Evolutionary conservation across 2,888 invertebrate genomes (phyloP).

Genomic region (Uloborus plumipes): DNA sequence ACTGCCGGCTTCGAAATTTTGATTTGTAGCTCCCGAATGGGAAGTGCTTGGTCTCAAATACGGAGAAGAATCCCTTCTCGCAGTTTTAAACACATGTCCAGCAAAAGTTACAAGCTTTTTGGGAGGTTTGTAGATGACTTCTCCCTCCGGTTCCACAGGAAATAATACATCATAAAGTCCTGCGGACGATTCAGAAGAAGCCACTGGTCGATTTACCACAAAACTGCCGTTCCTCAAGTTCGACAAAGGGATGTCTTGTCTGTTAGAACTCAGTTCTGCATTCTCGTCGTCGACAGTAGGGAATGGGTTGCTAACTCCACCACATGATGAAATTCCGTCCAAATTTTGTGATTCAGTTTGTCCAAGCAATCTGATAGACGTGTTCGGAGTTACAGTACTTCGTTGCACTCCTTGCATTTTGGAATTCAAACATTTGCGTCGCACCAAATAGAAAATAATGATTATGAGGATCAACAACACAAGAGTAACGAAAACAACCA

Average conservation of each 20-base stretch:
- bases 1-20: not conserved
- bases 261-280: not conserved
- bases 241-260: slow-evolving; percentile 32
- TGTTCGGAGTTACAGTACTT: not conserved
- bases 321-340: not conserved
- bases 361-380: not conserved
- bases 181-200: slow-evolving; percentile 28
- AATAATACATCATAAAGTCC: slow-evolving; percentile 42
- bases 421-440: not conserved
- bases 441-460: slow-evolving; percentile 17
- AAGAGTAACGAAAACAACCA: slow-evolving; percentile 28
- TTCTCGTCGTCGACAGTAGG: not conserved
- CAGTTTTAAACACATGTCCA: slow-evolving; percentile 9
- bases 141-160: slow-evolving; percentile 18
- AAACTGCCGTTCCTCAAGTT: not conserved
- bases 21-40: not conserved
- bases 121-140: slow-evolving; percentile 24
- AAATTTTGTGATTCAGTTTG: not conserved
- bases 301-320: not conserved
- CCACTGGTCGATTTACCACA: not conserved
- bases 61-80: not conserved
- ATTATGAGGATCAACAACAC: slow-evolving; percentile 15
- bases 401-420: not conserved
- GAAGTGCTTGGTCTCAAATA: not conserved
- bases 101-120: slow-evolving; percentile 36